Evolutionary conservation across 2,888 invertebrate genomes (phyloP), one percentile per base, ranked within the genome.

Genomic region (Latheticus oryzae): DNA sequence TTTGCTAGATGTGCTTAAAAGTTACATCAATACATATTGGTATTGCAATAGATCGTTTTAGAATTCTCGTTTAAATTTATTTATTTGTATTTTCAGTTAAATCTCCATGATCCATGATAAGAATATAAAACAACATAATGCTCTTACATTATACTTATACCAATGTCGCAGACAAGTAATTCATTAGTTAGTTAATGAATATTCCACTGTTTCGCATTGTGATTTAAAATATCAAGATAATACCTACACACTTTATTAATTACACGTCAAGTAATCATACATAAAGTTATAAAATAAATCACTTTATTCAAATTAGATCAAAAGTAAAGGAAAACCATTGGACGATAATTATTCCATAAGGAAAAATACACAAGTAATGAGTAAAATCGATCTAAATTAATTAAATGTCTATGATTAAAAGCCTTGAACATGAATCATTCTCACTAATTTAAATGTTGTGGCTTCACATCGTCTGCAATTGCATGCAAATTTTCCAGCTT

Each of bases 191-290:
- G 32, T 24, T 51, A 37, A 43, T 56, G 32, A 43, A 45, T 58
- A 62, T 61, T 56, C 62, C 61, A 64, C 66, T 64, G 64, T 60
- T 51, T 64, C 21, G 40, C 38, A 60, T 57, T 57, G 35, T 38
- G 47, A 58, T 35, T 48, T 24, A 26, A 38, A 53, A 45, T 51
- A 64, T 64, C 66, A 56, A 61, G 62, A 64, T 66, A 54, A 48
- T 55, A 60, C 35, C 21, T 48, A 48, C 53, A 51, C 52, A 62
- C 55, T 45, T 53, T 62, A 65, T 65, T 65, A 65, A 65, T 62
- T 60, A 60, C 63, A 59, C 52, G 63, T 65, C 65, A 58, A 33
- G 57, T 51, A 57, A 35, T 62, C 61, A 59, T 63, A 61, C 63
- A 62, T 65, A 63, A 62, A 61, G 52, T 57, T n/a, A 48, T 61